Percentiles rank a stretch among this genome's conserved stretches.
Evolutionary conservation across 53 echinoderm and acorn worm species (phyloP).

Genomic region (Temnopleurus reevesii): DNA sequence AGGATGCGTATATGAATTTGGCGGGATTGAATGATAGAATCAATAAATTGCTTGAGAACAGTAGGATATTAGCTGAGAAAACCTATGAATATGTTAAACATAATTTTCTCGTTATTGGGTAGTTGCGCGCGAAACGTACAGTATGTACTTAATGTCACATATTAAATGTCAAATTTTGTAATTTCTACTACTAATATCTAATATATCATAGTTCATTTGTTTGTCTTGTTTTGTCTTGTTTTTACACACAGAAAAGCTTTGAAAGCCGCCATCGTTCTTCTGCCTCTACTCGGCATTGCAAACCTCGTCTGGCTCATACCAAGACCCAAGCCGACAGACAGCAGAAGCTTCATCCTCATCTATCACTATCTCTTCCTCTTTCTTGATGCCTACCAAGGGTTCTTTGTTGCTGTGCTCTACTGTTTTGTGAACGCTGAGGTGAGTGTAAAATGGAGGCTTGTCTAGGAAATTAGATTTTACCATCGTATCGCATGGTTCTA

Average conservation of each 20-base stretch:
- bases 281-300: conserved; percentile 85
- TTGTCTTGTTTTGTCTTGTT: not conserved
- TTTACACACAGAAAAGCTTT: conserved; percentile 75
- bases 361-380: conserved; percentile 77
- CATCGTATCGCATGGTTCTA: not conserved
- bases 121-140: too few relatives aligned
- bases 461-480: not conserved
- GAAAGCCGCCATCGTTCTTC: conserved; percentile 86
- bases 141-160: too few relatives aligned
- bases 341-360: conserved; percentile 51
- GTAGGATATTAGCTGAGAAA: too few relatives aligned
- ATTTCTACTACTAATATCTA: too few relatives aligned
- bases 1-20: too few relatives aligned
- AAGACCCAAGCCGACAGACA: conserved; percentile 24
- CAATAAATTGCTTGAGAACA: too few relatives aligned
- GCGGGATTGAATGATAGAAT: too few relatives aligned
- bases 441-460: conserved; percentile 13
- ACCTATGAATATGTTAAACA: too few relatives aligned
- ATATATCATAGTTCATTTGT: too few relatives aligned
- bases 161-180: too few relatives aligned
- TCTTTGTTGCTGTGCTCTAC: conserved; percentile 86
- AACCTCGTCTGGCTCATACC: conserved; percentile 84
- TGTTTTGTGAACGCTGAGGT: conserved; percentile 96
- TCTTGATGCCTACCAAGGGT: conserved; percentile 83
- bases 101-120: too few relatives aligned